These are phyloP conservation scores for Jacana jacana DNA, from an alignment of 2,113 vertebrate genomes.

Conservation along the genomic window DNA sequence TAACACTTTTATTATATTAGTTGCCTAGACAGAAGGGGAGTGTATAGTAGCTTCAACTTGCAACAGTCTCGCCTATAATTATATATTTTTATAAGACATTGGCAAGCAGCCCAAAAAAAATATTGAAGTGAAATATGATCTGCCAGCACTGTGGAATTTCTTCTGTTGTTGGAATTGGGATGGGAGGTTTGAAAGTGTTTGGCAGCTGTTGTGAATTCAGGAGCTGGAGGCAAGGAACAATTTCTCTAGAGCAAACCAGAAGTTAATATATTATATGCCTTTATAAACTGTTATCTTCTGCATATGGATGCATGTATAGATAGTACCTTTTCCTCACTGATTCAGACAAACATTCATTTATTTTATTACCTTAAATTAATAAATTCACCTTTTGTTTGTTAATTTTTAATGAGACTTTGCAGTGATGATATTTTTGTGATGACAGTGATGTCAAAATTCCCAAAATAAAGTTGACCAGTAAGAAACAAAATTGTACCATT, in stretches of 20 bases:
- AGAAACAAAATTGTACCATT: neutral
- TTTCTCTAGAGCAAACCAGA: conserved; percentile 54
- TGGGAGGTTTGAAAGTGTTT: conserved; percentile 69
- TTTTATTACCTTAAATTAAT: neutral
- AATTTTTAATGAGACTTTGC: neutral
- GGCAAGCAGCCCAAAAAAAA: conserved; percentile 73
- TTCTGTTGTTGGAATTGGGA: conserved; percentile 56
- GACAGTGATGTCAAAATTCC: neutral
- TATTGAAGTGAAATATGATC: conserved; percentile 73
- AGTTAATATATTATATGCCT: conserved; percentile 53
- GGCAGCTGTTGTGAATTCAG: conserved; percentile 73
- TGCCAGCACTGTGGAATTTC: conserved; percentile 65
- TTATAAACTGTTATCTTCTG: conserved; percentile 8
- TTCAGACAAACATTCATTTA: neutral
- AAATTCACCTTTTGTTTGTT: neutral
- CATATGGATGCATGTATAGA: neutral
- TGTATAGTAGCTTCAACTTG: conserved; percentile 65
- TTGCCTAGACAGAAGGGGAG: conserved; percentile 57
- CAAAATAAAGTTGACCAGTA: neutral
- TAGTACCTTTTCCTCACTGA: neutral
- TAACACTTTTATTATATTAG: conserved; percentile 68
- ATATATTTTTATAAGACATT: conserved; percentile 75
- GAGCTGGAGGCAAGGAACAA: conserved; percentile 67
- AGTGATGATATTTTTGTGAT: neutral
- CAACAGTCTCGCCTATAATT: conserved; percentile 69